Evolutionary conservation across 2,113 vertebrate genomes (phyloP).

Genomic region (Panthera tigris): DNA sequence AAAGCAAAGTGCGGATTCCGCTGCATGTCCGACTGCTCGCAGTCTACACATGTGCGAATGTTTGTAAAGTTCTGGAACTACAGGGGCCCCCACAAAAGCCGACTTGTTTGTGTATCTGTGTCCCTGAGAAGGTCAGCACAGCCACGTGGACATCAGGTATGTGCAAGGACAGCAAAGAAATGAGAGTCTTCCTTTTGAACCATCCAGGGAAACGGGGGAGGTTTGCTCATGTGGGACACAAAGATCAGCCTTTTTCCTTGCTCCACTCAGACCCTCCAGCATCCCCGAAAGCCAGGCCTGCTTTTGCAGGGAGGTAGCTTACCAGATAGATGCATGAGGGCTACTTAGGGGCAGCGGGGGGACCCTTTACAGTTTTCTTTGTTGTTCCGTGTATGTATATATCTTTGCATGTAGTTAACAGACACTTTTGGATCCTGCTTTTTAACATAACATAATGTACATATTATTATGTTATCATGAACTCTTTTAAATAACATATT

Average conservation of each 20-base stretch:
- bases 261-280: not conserved
- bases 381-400: not conserved
- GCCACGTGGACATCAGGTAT: fast-evolving
- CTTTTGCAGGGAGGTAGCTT: fast-evolving
- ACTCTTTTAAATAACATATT: not conserved
- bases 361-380: not conserved
- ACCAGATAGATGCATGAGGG: not conserved
- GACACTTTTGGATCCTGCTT: not conserved
- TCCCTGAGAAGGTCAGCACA: not conserved
- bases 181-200: not conserved
- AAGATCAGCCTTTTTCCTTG: too few species aligned
- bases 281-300: not conserved
- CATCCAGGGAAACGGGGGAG: not conserved
- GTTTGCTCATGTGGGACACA: fast-evolving
- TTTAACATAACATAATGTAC: not conserved
- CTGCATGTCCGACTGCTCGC: not conserved
- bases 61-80: not conserved
- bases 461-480: not conserved
- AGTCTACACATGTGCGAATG: not conserved
- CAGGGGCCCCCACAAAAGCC: not conserved
- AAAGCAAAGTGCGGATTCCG: not conserved
- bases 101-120: not conserved
- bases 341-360: fast-evolving
- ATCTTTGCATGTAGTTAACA: not conserved
- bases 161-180: not conserved